phyloP scores from a whole-genome alignment of 2,113 vertebrate species.

The Lampris incognitus region DNA sequence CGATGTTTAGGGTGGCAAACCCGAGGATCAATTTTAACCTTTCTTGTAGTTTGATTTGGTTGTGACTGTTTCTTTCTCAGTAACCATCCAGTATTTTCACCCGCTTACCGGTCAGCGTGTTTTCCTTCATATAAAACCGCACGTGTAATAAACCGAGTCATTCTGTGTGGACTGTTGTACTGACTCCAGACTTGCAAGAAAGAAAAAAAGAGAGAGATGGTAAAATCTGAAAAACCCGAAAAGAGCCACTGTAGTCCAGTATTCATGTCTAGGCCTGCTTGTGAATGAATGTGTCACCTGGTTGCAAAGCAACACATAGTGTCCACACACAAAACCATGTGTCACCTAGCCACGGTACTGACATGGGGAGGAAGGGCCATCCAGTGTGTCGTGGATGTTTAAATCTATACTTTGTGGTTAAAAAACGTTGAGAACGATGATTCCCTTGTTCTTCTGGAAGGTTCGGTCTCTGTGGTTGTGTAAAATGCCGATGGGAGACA shows the following conservation, averaged over 20 bases:
- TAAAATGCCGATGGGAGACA: not conserved
- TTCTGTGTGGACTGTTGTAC: constrained; percentile 79
- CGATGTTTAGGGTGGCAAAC: constrained; percentile 10
- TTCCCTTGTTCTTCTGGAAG: constrained; percentile 24
- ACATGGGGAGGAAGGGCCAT: constrained; percentile 20
- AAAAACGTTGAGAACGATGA: constrained; percentile 55
- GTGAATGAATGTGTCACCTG: constrained; percentile 80
- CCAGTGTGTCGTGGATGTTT: constrained; percentile 75
- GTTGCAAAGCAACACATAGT: constrained; percentile 76
- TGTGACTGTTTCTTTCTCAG: constrained; percentile 70
- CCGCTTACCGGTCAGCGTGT: constrained; percentile 68
- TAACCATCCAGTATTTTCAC: constrained; percentile 57
- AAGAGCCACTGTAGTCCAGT: constrained; percentile 74
- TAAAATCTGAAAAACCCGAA: constrained; percentile 45
- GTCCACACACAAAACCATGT: constrained; percentile 54
- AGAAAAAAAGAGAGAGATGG: constrained; percentile 34
- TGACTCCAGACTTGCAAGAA: constrained; percentile 76
- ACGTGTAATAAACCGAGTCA: constrained; percentile 78
- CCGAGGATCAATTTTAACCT: constrained; percentile 36
- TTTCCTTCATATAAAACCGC: constrained; percentile 75
- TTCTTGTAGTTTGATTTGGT: constrained; percentile 56
- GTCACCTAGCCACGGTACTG: constrained; percentile 38
- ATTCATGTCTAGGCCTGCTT: constrained; percentile 77
- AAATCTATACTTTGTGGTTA: constrained; percentile 78
- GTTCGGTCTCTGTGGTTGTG: constrained; percentile 8